Conservation (phyloP, 2,113 vertebrate genomes). For the Probosciger aterrimus region DNA sequence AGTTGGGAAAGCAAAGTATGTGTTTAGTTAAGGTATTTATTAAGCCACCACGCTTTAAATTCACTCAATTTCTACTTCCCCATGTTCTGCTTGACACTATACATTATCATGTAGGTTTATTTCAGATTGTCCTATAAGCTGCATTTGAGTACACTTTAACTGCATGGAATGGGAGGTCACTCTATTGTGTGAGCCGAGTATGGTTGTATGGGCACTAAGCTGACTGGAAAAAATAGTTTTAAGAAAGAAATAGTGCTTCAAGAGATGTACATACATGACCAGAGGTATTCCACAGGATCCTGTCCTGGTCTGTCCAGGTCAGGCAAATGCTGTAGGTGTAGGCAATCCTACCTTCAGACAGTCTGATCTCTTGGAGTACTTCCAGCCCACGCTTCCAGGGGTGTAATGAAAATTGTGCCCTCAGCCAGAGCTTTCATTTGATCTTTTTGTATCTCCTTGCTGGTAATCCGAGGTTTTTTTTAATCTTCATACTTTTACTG, state of each 20-base stretch:
- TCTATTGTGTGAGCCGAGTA: neutral
- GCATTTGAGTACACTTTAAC: neutral
- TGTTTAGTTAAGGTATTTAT: neutral
- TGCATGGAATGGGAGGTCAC: neutral
- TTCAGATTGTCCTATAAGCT: neutral
- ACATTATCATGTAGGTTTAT: neutral
- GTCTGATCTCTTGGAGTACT: neutral
- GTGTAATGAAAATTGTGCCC: neutral
- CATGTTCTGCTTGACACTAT: neutral
- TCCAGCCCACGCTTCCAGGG: neutral
- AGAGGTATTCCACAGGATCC: neutral
- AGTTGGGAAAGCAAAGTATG: neutral
- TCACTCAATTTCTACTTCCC: neutral
- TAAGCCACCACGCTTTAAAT: neutral
- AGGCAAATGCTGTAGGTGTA: constrained; percentile 1
- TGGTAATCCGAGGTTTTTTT: neutral
- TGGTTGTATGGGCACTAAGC: neutral
- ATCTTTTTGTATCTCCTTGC: neutral
- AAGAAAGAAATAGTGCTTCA: neutral
- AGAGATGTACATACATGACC: neutral
- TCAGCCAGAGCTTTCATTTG: neutral
- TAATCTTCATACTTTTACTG: neutral
- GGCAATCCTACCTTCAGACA: constrained; percentile 36
- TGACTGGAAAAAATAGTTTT: neutral
- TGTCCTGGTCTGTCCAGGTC: neutral